These are phyloP conservation scores for Thinocorus orbignyianus DNA, from an alignment of 2,113 vertebrate genomes.

Conservation along the genomic window DNA sequence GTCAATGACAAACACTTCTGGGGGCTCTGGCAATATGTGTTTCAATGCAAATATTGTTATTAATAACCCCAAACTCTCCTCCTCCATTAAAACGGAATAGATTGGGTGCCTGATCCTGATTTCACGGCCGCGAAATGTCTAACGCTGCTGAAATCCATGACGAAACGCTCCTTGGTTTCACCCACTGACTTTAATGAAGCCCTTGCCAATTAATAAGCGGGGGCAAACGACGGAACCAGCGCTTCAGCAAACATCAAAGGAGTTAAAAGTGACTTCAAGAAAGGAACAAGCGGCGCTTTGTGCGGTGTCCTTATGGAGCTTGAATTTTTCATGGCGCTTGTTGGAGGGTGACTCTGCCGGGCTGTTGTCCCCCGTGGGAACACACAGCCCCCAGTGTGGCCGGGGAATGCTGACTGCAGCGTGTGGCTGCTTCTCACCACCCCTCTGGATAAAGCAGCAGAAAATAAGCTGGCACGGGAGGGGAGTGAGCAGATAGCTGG, in stretches of 20 bases:
- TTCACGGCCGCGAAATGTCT: neutral
- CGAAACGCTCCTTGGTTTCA: neutral
- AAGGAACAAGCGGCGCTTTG: neutral
- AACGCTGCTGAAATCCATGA: neutral
- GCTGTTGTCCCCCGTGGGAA: neutral
- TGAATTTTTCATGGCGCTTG: neutral
- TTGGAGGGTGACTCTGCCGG: neutral
- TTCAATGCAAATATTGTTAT: neutral
- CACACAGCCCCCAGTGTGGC: neutral
- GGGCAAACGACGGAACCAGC: neutral
- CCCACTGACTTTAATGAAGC: neutral
- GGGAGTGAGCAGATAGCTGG: accelerated
- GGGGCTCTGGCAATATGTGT: neutral
- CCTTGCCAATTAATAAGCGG: neutral
- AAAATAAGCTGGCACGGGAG: neutral
- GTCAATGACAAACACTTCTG: neutral
- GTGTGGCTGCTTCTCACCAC: neutral
- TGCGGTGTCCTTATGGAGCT: neutral
- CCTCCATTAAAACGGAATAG: neutral
- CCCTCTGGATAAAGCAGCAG: neutral
- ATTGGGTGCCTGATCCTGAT: neutral
- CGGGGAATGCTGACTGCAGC: neutral
- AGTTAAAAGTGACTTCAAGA: neutral
- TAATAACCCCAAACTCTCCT: neutral
- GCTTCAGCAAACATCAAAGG: neutral